phyloP scores from a whole-genome alignment of 2,888 invertebrate species.

The Cryptops parisi region DNA sequence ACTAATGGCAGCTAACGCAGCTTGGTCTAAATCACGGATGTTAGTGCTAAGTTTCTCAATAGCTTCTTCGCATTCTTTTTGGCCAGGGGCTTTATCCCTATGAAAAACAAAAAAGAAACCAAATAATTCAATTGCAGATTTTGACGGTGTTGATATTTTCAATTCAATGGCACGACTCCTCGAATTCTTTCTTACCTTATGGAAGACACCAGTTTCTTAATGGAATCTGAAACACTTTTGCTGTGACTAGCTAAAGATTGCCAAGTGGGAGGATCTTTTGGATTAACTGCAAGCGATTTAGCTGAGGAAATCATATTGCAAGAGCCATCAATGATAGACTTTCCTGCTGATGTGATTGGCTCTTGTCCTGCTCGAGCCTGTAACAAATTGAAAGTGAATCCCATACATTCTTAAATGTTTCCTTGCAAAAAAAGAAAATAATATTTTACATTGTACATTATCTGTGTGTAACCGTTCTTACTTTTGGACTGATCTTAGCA shows the following conservation, averaged over 20 bases:
- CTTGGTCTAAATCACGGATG: slow-evolving; percentile 69
- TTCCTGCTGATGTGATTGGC: slow-evolving; percentile 72
- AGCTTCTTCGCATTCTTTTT: slow-evolving; percentile 77
- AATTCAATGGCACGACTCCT: too few relatives aligned
- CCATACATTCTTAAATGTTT: background rate
- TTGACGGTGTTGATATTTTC: too few relatives aligned
- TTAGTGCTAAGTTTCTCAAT: slow-evolving; percentile 59
- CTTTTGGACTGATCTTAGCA: slow-evolving; percentile 69
- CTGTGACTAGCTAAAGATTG: slow-evolving; percentile 85
- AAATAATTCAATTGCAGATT: too few relatives aligned
- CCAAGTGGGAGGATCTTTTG: slow-evolving; percentile 87
- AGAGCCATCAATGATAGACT: slow-evolving; percentile 63
- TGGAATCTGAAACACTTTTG: slow-evolving; percentile 89
- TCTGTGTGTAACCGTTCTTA: slow-evolving; percentile 19
- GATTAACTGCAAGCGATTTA: slow-evolving; percentile 70
- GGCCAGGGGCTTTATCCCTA: slow-evolving; percentile 89
- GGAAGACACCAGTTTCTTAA: slow-evolving; percentile 81
- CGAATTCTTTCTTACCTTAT: slow-evolving; percentile 46
- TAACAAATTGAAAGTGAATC: background rate
- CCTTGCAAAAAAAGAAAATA: too few relatives aligned
- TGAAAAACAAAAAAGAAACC: slow-evolving; percentile 13
- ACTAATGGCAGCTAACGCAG: slow-evolving; percentile 72
- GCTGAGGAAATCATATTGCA: slow-evolving; percentile 82
- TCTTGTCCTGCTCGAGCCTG: slow-evolving; percentile 65
- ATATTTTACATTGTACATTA: too few relatives aligned